phyloP scores from a whole-genome alignment of 2,113 vertebrate species.

The Salminus brasiliensis region DNA sequence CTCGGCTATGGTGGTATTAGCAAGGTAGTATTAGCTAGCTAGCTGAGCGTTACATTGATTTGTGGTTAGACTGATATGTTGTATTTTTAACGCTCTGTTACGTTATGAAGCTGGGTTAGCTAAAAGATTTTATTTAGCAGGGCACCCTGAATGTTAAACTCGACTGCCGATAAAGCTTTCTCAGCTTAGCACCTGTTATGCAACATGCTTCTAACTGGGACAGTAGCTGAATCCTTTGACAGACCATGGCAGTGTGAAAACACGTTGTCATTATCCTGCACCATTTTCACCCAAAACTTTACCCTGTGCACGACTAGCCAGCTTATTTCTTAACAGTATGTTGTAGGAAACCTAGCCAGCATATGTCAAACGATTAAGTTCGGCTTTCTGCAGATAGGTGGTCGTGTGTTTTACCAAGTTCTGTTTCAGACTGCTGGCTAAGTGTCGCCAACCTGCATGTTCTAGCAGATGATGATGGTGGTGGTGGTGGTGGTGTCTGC shows the following conservation, averaged over 20 bases:
- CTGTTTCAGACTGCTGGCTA: background rate
- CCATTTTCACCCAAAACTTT: background rate
- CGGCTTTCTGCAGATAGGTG: background rate
- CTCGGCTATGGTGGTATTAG: background rate
- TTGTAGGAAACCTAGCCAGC: background rate
- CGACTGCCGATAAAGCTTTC: background rate
- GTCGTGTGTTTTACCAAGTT: background rate
- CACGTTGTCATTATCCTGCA: background rate
- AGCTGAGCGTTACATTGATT: too few species aligned
- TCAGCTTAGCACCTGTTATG: conserved; percentile 36
- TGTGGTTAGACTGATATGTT: background rate
- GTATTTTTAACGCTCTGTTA: background rate
- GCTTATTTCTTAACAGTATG: background rate
- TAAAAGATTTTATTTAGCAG: background rate
- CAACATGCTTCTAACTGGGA: conserved; percentile 30
- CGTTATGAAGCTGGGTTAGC: conserved; percentile 17
- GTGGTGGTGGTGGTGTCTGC: background rate
- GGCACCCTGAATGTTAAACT: background rate
- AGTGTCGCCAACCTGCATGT: too few species aligned
- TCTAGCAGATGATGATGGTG: too few species aligned
- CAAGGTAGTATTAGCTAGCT: background rate
- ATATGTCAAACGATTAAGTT: background rate
- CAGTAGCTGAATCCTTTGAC: background rate
- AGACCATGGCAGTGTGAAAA: background rate
- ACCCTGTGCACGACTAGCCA: background rate